Base-by-base conservation (phyloP, 2,113 vertebrate species). In the Chlorodrepanis virens region DNA sequence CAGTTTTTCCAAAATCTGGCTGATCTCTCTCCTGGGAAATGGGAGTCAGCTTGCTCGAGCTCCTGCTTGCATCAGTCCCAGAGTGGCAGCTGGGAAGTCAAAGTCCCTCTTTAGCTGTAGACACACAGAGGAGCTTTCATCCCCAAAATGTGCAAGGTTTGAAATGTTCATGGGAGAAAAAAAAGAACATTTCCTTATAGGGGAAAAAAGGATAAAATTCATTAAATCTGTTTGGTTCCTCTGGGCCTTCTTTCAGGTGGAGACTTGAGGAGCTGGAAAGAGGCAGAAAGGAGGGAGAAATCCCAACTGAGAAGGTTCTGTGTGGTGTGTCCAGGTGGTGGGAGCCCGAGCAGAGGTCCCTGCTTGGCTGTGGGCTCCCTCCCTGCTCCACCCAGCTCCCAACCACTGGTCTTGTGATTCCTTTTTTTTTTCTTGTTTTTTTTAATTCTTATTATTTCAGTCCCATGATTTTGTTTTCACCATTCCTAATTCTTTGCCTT, bases 401-500 rank as follows among this genome's bases (percentile, higher is more conserved):
- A 75, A n/a, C 72, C 79, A n/a, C 59, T 3, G 5, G 79, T 97
- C 95, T 92, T 94, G 94, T 97, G 95, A 94, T 90, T 39, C 7
- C 11, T 54, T 25, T 12, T 11, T 35, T 80, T 39, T 9, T 3
- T 23, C 7, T 29, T 39, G 42, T 57, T 31, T 56, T 29, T 31
- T 81, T 47, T 3, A 47, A 93, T 93, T 95, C 75, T 80, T 61
- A 74, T 90, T 87, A 84, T 90, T 97, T 96, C 83, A 84, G 95
- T 95, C 96, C 83, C 91, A 82, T 96, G 97, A 97, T 97, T 95
- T 93, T 91, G 83, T 92, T 93, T 94, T 90, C 0, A 1, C 85
- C n/a, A 20, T 83, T 95, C 57, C 70, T 76, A 86, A 71, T 47
- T 81, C 87, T 88, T 84, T 71, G 88, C 90, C 94, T 47, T 33